Conservation (phyloP, 2,797 vertebrate species). For the Alauda arvensis region DNA sequence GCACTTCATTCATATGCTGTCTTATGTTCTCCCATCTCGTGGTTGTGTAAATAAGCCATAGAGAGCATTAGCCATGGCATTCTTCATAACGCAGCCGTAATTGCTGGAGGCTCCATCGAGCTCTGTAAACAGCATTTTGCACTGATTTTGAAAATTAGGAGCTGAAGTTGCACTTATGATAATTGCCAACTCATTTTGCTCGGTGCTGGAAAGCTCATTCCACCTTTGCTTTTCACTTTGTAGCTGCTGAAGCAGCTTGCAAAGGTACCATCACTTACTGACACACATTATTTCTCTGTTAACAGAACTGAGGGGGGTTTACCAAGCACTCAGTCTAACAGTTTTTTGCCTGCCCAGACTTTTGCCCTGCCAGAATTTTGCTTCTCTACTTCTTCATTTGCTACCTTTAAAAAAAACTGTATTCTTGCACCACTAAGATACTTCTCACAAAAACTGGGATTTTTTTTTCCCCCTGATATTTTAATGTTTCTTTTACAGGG, state of each 20-base stretch:
- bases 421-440: not conserved
- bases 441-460: not conserved
- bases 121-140: conserved; percentile 15
- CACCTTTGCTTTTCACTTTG: not conserved
- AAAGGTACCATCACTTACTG: not conserved
- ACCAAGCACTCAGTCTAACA: not conserved
- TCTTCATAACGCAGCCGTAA: not conserved
- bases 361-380: not conserved
- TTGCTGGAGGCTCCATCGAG: not conserved
- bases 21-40: not conserved
- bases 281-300: not conserved
- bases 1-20: not conserved
- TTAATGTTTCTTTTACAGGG: not conserved
- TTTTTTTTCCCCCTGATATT: rapidly evolving
- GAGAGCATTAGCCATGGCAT: not conserved
- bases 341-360: not conserved
- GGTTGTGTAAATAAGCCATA: not conserved
- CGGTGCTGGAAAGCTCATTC: not conserved
- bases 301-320: not conserved
- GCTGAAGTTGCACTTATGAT: not conserved
- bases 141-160: conserved; percentile 22
- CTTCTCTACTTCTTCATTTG: not conserved
- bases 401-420: not conserved
- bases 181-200: conserved; percentile 7
- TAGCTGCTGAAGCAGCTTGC: not conserved